Percentiles rank a stretch among this genome's conserved stretches.
Evolutionary conservation across 2,888 invertebrate genomes (phyloP).

Genomic region (Drosophila formosana): DNA sequence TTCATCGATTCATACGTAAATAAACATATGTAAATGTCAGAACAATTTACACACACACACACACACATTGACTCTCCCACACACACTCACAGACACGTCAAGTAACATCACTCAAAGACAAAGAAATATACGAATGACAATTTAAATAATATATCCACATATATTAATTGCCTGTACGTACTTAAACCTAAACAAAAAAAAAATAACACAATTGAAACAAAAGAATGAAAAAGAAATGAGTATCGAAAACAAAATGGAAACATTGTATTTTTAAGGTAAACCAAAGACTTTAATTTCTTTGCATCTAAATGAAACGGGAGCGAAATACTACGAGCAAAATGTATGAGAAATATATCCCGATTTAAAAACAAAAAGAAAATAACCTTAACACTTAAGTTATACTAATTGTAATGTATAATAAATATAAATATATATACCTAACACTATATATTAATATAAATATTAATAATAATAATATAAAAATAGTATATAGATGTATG

Average conservation of each 20-base stretch:
- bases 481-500: slow-evolving; percentile 65
- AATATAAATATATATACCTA: slow-evolving; percentile 47
- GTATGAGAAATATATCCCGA: background rate
- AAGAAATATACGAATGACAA: slow-evolving; percentile 33
- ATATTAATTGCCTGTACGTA: slow-evolving; percentile 73
- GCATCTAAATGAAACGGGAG: slow-evolving; percentile 65
- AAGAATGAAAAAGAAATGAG: slow-evolving; percentile 26
- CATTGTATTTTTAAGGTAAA: slow-evolving; percentile 82
- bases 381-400: slow-evolving; percentile 62
- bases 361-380: slow-evolving; percentile 41
- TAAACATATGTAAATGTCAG: slow-evolving; percentile 66
- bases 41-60: slow-evolving; percentile 33
- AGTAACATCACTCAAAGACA: slow-evolving; percentile 30
- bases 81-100: slow-evolving; percentile 16
- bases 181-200: slow-evolving; percentile 62
- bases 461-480: slow-evolving; percentile 37
- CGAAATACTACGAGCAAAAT: slow-evolving; percentile 14
- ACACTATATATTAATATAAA: slow-evolving; percentile 39
- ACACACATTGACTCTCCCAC: slow-evolving; percentile 19
- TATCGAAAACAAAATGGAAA: slow-evolving; percentile 23
- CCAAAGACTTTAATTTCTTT: slow-evolving; percentile 85
- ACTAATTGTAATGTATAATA: slow-evolving; percentile 71
- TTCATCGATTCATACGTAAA: slow-evolving; percentile 70
- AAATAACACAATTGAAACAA: slow-evolving; percentile 1
- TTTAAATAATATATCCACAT: slow-evolving; percentile 30